Conservation (phyloP, 2,113 vertebrate species). For the Halichoerus grypus region DNA sequence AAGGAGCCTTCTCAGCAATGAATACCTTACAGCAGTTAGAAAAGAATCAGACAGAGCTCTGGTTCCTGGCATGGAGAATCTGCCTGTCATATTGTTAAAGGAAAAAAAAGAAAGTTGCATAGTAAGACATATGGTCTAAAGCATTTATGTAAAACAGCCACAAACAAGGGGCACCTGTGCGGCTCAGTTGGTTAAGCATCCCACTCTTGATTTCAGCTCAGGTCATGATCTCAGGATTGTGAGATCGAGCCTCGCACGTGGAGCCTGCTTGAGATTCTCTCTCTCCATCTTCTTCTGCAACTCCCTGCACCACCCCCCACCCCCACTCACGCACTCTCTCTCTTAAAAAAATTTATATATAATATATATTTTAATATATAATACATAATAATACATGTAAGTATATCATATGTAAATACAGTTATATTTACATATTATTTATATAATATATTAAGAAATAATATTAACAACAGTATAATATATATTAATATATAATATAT, state of each 20-base stretch:
- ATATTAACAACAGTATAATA: no score
- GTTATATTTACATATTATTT: background rate
- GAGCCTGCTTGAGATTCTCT: background rate
- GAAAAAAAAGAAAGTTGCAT: background rate
- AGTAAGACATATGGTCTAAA: background rate
- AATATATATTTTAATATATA: background rate
- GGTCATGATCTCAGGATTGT: background rate
- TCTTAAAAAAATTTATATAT: background rate
- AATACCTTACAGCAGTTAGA: background rate
- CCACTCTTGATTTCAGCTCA: background rate
- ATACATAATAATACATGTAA: background rate
- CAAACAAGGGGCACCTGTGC: background rate
- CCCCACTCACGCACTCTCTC: background rate
- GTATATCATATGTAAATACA: background rate
- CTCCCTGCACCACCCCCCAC: background rate
- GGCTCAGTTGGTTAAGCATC: background rate
- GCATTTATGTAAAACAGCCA: slow-evolving; percentile 8
- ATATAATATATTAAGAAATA: background rate
- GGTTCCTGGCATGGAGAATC: background rate
- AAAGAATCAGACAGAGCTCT: background rate
- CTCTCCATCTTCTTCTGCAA: background rate
- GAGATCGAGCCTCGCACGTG: background rate
- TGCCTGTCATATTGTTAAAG: background rate
- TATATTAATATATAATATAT: background rate
- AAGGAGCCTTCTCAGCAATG: background rate